Evolutionary conservation across 1,140 invertebrate genomes (phyloP).

Genomic region (Pogonognathellus flavescens): DNA sequence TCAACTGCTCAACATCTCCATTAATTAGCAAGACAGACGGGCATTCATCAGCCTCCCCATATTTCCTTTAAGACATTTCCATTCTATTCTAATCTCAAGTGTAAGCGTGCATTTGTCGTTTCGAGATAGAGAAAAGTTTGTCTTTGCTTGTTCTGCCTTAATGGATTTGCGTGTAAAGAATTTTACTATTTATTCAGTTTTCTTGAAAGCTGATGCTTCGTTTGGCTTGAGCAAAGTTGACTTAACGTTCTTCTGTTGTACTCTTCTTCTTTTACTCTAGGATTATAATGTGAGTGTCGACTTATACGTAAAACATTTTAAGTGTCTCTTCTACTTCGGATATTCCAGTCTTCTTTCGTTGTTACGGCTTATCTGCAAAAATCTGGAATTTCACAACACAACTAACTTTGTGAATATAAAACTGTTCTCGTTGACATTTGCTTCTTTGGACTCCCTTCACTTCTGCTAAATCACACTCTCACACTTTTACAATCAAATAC

Average conservation of each 20-base stretch:
- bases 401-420: not conserved
- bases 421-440: too few relatives aligned
- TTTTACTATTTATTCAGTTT: conserved; percentile 50
- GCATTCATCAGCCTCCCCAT: conserved; percentile 45
- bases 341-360: not conserved
- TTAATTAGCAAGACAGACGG: conserved; percentile 48
- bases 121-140: conserved; percentile 47
- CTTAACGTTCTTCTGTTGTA: not conserved
- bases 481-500: too few relatives aligned
- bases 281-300: not conserved
- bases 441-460: too few relatives aligned
- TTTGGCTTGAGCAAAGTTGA: not conserved
- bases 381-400: not conserved
- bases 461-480: too few relatives aligned
- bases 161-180: conserved; percentile 49
- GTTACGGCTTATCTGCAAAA: conserved; percentile 18
- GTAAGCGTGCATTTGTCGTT: not conserved
- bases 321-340: not conserved
- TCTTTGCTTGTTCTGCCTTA: conserved; percentile 49
- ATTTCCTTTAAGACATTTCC: conserved; percentile 43
- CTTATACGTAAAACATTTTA: not conserved
- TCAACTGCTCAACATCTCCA: conserved; percentile 48
- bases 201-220: conserved; percentile 24
- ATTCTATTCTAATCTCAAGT: conserved; percentile 37
- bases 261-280: too few relatives aligned